phyloP scores from a whole-genome alignment of 2,888 invertebrate species.

The Muscina levida region DNA sequence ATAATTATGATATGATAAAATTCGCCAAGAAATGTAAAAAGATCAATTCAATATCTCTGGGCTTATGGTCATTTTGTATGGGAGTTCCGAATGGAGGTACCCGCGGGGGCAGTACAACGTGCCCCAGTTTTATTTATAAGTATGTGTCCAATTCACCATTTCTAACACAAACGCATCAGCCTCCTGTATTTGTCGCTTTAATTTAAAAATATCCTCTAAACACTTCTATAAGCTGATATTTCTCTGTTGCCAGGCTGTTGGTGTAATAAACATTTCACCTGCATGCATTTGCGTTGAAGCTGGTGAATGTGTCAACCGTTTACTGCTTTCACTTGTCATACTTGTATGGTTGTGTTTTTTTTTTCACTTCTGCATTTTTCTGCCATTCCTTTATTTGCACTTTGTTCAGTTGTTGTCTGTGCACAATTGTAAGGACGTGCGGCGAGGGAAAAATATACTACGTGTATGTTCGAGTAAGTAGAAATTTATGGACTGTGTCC shows the following conservation, averaged over 20 bases:
- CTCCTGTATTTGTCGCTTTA: not conserved
- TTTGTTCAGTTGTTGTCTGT: slow-evolving; percentile 6
- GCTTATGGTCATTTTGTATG: too few species aligned
- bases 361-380: not conserved
- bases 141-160: too few species aligned
- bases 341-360: not conserved
- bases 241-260: not conserved
- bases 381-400: not conserved
- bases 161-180: not conserved
- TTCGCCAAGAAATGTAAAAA: too few species aligned
- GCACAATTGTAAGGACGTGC: not conserved
- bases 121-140: too few species aligned
- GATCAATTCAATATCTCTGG: too few species aligned
- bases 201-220: slow-evolving; percentile 7
- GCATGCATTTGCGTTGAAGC: slow-evolving; percentile 13
- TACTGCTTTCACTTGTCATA: slow-evolving; percentile 13
- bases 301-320: slow-evolving; percentile 22
- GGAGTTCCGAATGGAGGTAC: too few species aligned
- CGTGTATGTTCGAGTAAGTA: not conserved
- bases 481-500: slow-evolving; percentile 28
- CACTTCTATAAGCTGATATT: slow-evolving; percentile 1
- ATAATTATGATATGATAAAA: too few species aligned
- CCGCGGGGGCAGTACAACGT: too few species aligned
- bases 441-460: too few species aligned
- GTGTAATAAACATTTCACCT: slow-evolving; percentile 24